Evolutionary conservation across 2,113 vertebrate genomes (phyloP).

Genomic region (Dromaius novaehollandiae): DNA sequence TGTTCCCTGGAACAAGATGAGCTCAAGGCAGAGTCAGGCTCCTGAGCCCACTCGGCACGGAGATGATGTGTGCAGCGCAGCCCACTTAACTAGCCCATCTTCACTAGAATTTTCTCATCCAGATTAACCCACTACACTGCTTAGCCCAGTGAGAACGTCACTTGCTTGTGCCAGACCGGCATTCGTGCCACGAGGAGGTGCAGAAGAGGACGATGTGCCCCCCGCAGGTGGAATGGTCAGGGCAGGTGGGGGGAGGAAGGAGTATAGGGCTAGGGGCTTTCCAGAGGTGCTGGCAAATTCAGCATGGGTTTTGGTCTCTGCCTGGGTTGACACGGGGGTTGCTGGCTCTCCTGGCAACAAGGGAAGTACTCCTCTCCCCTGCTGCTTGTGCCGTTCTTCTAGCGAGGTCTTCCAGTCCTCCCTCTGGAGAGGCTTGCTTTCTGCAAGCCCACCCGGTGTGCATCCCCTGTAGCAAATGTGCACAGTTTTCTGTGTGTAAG

Average conservation of each 20-base stretch:
- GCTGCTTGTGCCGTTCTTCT: rapidly evolving
- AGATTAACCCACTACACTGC: not conserved
- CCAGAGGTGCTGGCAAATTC: not conserved
- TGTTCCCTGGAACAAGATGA: not conserved
- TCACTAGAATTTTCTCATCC: not conserved
- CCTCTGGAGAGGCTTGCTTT: not conserved
- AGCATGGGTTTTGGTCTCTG: not conserved
- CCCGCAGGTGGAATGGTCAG: no score
- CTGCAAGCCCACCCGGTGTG: rapidly evolving
- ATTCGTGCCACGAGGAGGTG: not conserved
- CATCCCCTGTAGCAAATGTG: rapidly evolving
- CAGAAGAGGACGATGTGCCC: not conserved
- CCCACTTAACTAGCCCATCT: not conserved
- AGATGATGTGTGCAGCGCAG: not conserved
- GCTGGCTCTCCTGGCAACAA: not conserved
- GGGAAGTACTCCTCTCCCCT: not conserved
- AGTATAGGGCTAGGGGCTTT: not conserved
- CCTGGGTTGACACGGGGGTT: rapidly evolving
- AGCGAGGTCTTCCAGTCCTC: rapidly evolving
- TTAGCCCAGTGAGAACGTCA: no score
- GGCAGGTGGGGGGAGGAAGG: not conserved
- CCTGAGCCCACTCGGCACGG: rapidly evolving
- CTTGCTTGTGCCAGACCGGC: not conserved
- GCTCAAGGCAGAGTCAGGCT: not conserved
- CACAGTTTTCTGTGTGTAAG: not conserved